Conservation (phyloP, 1,140 invertebrate genomes). For the Neelides sp. region DNA sequence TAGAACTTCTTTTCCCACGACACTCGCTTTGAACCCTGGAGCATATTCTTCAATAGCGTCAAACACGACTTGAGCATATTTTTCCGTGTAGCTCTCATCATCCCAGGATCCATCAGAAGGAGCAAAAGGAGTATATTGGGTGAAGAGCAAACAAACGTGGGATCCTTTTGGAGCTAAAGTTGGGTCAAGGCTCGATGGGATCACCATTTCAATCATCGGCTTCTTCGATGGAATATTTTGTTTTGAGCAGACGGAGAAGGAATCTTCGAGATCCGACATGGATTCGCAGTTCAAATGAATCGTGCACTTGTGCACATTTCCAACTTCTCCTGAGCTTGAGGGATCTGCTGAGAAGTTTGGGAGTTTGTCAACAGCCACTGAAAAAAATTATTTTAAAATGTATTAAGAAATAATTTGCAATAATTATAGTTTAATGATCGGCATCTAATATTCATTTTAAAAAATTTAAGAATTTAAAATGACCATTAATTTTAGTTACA, state of each 20-base stretch:
- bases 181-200: slow-evolving; percentile 42
- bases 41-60: slow-evolving; percentile 44
- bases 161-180: slow-evolving; percentile 42
- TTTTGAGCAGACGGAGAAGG: slow-evolving; percentile 37
- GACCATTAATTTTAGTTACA: slow-evolving; percentile 50
- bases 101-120: slow-evolving; percentile 34
- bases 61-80: slow-evolving; percentile 35
- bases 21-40: slow-evolving; percentile 43
- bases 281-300: slow-evolving; percentile 49
- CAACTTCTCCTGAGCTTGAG: slow-evolving; percentile 30
- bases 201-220: slow-evolving; percentile 49
- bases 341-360: slow-evolving; percentile 46
- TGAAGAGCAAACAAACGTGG: slow-evolving; percentile 48
- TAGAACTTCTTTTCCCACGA: slow-evolving; percentile 46
- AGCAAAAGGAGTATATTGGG: slow-evolving; percentile 41
- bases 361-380: slow-evolving; percentile 43
- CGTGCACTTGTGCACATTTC: slow-evolving; percentile 44
- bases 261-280: slow-evolving; percentile 38
- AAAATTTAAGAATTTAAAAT: too few species aligned
- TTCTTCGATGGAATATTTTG: slow-evolving; percentile 39
- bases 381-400: slow-evolving; percentile 14
- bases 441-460: too few species aligned
- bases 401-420: background rate
- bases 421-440: too few species aligned
- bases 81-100: slow-evolving; percentile 29